These are phyloP conservation scores for Numenius phaeopus DNA, from an alignment of 2,797 vertebrate genomes.

Conservation along the genomic window DNA sequence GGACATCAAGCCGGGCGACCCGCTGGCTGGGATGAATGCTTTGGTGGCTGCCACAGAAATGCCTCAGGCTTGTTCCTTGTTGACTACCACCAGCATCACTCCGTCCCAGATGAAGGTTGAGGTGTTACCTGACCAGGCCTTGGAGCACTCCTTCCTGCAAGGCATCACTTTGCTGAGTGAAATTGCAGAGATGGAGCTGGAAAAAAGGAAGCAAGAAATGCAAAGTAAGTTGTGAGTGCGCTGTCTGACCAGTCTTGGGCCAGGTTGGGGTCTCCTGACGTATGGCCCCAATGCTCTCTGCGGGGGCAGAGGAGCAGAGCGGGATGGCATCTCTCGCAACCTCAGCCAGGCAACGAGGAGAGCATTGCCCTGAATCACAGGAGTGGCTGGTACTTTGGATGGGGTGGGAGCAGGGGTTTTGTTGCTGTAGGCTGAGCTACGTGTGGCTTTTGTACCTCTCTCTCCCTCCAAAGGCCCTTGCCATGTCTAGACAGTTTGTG, in stretches of 20 bases:
- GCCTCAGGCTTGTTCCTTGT: slow-evolving; percentile 83
- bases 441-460: slow-evolving; percentile 46
- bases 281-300: background rate
- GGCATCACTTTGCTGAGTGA: slow-evolving; percentile 95
- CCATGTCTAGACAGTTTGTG: slow-evolving; percentile 62
- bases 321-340: background rate
- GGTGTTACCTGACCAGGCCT: slow-evolving; percentile 66
- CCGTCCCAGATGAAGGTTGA: slow-evolving; percentile 71
- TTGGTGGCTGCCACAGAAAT: slow-evolving; percentile 91
- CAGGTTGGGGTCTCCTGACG: background rate
- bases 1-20: slow-evolving; percentile 85
- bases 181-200: slow-evolving; percentile 91
- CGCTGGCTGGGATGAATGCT: slow-evolving; percentile 93
- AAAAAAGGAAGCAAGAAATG: slow-evolving; percentile 79
- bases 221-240: slow-evolving; percentile 69
- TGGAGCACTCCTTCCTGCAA: slow-evolving; percentile 89
- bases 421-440: slow-evolving; percentile 29
- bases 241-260: background rate
- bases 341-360: background rate
- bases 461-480: slow-evolving; percentile 45
- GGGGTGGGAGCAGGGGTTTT: background rate
- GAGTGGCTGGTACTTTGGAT: background rate
- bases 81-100: slow-evolving; percentile 21
- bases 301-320: background rate
- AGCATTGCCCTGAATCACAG: background rate